Percentiles rank a stretch among this genome's conserved stretches.
Evolutionary conservation across 2,113 vertebrate genomes (phyloP).

Genomic region (Albula goreensis): DNA sequence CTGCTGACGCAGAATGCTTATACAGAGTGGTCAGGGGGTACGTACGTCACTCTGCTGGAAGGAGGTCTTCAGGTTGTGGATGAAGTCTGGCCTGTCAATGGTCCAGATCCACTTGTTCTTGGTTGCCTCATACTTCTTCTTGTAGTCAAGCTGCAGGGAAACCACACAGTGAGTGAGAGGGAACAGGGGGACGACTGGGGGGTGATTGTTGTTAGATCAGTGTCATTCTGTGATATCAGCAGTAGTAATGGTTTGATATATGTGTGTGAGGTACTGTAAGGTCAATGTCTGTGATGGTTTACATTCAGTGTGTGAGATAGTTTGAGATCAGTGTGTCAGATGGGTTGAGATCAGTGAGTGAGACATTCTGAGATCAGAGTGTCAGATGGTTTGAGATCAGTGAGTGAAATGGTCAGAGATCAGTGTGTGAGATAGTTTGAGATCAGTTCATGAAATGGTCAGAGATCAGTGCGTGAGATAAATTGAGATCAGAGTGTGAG

Average conservation of each 20-base stretch:
- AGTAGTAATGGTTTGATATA: too few relatives aligned
- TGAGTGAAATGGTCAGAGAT: background rate
- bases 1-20: background rate
- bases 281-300: background rate
- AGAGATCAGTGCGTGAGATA: background rate
- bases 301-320: background rate
- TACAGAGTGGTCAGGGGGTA: background rate
- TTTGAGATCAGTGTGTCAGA: too few relatives aligned
- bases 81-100: slow-evolving; percentile 86
- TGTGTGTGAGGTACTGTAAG: too few relatives aligned
- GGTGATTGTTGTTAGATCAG: too few relatives aligned
- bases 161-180: background rate
- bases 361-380: background rate
- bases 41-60: slow-evolving; percentile 95
- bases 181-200: too few relatives aligned
- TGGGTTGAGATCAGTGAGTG: too few relatives aligned
- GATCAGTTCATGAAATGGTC: background rate
- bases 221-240: too few relatives aligned
- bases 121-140: slow-evolving; percentile 91
- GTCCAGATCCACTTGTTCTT: slow-evolving; percentile 93
- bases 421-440: background rate
- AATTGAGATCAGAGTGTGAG: background rate
- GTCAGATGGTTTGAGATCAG: background rate
- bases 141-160: slow-evolving; percentile 83
- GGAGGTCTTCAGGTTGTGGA: slow-evolving; percentile 85